Evolutionary conservation across 2,888 invertebrate genomes (phyloP).

Genomic region (Mactromeris polynyma): DNA sequence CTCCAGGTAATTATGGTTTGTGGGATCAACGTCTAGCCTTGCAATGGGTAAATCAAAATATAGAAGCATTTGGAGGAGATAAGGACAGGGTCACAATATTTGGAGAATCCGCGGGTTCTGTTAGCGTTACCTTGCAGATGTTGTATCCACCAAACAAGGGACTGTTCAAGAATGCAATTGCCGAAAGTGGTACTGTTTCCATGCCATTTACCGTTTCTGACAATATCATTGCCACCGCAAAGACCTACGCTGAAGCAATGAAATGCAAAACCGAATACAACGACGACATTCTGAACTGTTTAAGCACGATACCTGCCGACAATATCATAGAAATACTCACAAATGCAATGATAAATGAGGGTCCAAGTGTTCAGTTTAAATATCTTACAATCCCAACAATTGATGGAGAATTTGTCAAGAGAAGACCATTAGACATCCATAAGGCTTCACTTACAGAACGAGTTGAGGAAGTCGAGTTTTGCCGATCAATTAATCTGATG

Average conservation of each 20-base stretch:
- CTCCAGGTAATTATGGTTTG: slow-evolving; percentile 95
- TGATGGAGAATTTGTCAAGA: slow-evolving; percentile 95
- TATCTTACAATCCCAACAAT: slow-evolving; percentile 90
- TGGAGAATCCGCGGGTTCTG: slow-evolving; percentile 80
- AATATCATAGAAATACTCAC: slow-evolving; percentile 8
- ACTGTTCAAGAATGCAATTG: slow-evolving; percentile 76
- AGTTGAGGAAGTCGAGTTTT: slow-evolving; percentile 96
- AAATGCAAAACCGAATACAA: slow-evolving; percentile 8
- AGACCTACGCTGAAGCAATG: slow-evolving; percentile 20
- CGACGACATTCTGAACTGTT: slow-evolving; percentile 25
- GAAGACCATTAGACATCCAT: slow-evolving; percentile 90
- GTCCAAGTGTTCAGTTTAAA: neutral
- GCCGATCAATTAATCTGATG: slow-evolving; percentile 93
- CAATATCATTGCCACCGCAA: neutral
- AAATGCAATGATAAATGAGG: neutral
- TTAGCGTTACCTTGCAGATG: slow-evolving; percentile 72
- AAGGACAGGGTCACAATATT: slow-evolving; percentile 75
- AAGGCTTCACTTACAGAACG: slow-evolving; percentile 94
- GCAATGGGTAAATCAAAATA: slow-evolving; percentile 97
- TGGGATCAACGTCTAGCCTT: slow-evolving; percentile 98
- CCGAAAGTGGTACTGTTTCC: slow-evolving; percentile 71
- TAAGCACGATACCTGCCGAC: neutral
- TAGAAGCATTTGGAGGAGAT: slow-evolving; percentile 87
- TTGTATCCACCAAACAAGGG: slow-evolving; percentile 73
- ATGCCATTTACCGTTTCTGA: neutral